Percentiles rank a stretch among this genome's conserved stretches.
Evolutionary conservation across 2,113 vertebrate species (phyloP).

Genomic region (Mohoua ochrocephala): DNA sequence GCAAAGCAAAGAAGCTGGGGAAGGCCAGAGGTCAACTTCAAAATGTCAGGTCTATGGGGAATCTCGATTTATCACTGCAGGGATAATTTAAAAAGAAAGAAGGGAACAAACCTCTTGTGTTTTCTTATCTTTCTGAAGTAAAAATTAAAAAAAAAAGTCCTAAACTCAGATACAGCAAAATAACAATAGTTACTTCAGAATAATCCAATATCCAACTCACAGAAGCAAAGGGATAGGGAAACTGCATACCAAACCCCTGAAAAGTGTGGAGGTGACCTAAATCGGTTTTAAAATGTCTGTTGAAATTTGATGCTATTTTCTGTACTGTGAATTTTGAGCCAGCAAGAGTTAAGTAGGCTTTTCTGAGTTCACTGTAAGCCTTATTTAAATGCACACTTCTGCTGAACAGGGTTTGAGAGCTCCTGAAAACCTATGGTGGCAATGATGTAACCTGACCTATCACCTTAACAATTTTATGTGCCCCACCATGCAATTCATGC

Average conservation of each 20-base stretch:
- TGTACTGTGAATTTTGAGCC: background rate
- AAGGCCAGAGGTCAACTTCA: background rate
- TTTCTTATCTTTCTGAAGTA: background rate
- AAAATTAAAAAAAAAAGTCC: background rate
- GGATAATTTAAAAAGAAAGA: background rate
- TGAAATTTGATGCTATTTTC: background rate
- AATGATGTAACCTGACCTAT: slow-evolving; percentile 9
- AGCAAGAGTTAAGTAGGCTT: background rate
- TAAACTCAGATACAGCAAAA: background rate
- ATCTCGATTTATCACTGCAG: background rate
- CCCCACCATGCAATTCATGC: background rate
- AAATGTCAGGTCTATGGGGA: background rate
- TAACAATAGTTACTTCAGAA: background rate
- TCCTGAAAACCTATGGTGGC: background rate
- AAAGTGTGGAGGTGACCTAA: background rate
- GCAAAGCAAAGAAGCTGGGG: background rate
- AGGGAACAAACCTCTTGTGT: background rate
- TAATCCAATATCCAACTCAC: background rate
- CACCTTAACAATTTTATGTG: slow-evolving; percentile 15
- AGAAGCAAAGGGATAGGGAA: background rate
- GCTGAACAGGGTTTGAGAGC: background rate
- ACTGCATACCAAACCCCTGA: background rate
- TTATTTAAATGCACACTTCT: background rate
- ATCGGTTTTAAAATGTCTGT: background rate
- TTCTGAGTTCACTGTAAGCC: background rate